These are phyloP conservation scores for Tragelaphus imberbis DNA, from an alignment of 2,113 vertebrate genomes.

Conservation along the genomic window DNA sequence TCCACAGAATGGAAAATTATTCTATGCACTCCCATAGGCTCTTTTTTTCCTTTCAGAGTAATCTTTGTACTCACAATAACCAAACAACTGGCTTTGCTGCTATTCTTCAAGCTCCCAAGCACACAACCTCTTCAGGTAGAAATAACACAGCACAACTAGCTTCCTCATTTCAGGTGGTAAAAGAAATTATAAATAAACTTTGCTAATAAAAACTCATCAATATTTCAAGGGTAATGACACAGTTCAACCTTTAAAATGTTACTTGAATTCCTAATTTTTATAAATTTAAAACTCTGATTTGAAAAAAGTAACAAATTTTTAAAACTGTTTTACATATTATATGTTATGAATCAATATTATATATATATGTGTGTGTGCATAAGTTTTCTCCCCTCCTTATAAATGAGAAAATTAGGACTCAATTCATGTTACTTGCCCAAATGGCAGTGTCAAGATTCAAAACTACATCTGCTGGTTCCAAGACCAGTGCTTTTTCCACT, in stretches of 20 bases:
- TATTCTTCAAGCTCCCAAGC: neutral
- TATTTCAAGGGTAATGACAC: neutral
- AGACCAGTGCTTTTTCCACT: neutral
- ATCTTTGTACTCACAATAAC: neutral
- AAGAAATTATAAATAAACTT: conserved; percentile 19
- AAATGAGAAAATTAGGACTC: neutral
- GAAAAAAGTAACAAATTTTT: neutral
- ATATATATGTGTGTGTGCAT: too few species aligned
- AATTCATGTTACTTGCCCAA: conserved; percentile 9
- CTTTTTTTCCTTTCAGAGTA: neutral
- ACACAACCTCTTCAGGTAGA: neutral
- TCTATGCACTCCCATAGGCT: neutral
- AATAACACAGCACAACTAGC: neutral
- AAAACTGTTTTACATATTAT: neutral
- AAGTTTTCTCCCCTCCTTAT: neutral
- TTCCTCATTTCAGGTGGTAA: neutral
- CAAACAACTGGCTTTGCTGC: neutral
- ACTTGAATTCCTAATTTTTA: conserved; percentile 13
- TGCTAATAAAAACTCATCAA: neutral
- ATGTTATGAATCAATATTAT: neutral
- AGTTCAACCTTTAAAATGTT: conserved; percentile 4
- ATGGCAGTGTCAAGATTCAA: neutral
- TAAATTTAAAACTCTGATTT: conserved; percentile 16
- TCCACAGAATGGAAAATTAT: neutral
- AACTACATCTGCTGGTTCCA: neutral